Evolutionary conservation across 1,140 invertebrate species (phyloP).

Genomic region (Zaprionus tsacasi): DNA sequence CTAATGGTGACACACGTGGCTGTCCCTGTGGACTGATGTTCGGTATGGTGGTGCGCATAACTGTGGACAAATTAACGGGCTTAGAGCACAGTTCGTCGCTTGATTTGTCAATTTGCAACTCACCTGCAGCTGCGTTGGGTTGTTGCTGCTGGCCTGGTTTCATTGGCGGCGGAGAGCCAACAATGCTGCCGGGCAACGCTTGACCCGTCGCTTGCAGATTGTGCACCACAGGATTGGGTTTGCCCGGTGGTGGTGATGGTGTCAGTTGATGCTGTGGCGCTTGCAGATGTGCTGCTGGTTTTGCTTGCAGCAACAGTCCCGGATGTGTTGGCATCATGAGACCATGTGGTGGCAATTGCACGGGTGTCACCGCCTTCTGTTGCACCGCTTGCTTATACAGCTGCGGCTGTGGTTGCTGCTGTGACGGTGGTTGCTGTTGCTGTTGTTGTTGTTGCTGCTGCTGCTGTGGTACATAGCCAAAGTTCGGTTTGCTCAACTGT

Average conservation of each 20-base stretch:
- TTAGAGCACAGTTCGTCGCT: constrained; percentile 7
- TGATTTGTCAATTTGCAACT: constrained; percentile 14
- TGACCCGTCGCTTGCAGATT: constrained; percentile 77
- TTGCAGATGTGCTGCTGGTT: constrained; percentile 65
- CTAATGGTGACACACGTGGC: constrained; percentile 84
- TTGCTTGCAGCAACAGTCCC: constrained; percentile 67
- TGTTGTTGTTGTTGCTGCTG: constrained; percentile 46
- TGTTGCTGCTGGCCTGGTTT: constrained; percentile 64
- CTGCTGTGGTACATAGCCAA: constrained; percentile 58
- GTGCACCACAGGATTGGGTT: constrained; percentile 70
- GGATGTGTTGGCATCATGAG: constrained; percentile 60
- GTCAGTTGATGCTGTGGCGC: constrained; percentile 71
- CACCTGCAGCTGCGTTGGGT: constrained; percentile 55
- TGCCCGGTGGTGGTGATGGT: constrained; percentile 60
- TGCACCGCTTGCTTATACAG: constrained; percentile 56
- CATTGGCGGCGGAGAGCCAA: constrained; percentile 86
- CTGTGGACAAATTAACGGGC: constrained; percentile 30
- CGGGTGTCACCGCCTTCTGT: constrained; percentile 48
- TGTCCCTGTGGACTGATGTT: constrained; percentile 87
- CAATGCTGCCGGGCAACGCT: constrained; percentile 85
- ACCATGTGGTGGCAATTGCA: constrained; percentile 59
- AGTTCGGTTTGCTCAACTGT: constrained; percentile 58
- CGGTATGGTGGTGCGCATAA: constrained; percentile 86
- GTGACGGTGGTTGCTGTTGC: constrained; percentile 62
- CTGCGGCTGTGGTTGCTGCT: constrained; percentile 49